A percentile compares a stretch with the other conserved stretches of the same genome.
Conservation (phyloP, 2,888 invertebrate species). For the Cheilosia vulpina region DNA sequence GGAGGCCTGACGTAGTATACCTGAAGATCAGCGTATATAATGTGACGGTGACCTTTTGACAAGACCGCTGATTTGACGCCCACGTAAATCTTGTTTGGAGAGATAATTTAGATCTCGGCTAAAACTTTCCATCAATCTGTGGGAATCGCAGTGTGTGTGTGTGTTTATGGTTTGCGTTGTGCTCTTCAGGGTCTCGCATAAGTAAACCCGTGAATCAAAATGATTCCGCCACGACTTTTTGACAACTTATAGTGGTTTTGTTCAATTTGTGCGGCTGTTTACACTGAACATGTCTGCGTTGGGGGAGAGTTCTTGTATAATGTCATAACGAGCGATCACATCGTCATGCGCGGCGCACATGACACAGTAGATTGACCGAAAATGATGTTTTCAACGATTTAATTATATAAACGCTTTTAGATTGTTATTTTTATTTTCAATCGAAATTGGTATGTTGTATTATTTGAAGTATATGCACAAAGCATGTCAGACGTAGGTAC, state of each 20-base stretch:
- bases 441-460: slow-evolving; percentile 31
- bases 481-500: background rate
- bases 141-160: slow-evolving; percentile 38
- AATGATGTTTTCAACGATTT: slow-evolving; percentile 42
- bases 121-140: slow-evolving; percentile 70
- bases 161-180: background rate
- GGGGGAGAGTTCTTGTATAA: slow-evolving; percentile 23
- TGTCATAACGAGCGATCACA: slow-evolving; percentile 50
- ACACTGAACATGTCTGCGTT: slow-evolving; percentile 32
- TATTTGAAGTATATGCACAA: slow-evolving; percentile 40
- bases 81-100: slow-evolving; percentile 72
- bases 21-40: slow-evolving; percentile 67
- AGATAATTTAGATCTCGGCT: slow-evolving; percentile 75
- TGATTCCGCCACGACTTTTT: slow-evolving; percentile 67
- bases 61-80: slow-evolving; percentile 75
- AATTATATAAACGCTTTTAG: slow-evolving; percentile 47
- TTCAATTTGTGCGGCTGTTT: slow-evolving; percentile 34
- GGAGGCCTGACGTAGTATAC: slow-evolving; percentile 31
- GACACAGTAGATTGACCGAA: slow-evolving; percentile 51
- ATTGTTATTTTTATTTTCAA: slow-evolving; percentile 40
- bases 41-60: slow-evolving; percentile 75
- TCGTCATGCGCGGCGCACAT: slow-evolving; percentile 26
- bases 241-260: slow-evolving; percentile 62
- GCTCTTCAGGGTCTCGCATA: slow-evolving; percentile 1
- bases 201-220: slow-evolving; percentile 43